Evolutionary conservation across 1,140 invertebrate species (phyloP).

Genomic region (Papilio polytes): DNA sequence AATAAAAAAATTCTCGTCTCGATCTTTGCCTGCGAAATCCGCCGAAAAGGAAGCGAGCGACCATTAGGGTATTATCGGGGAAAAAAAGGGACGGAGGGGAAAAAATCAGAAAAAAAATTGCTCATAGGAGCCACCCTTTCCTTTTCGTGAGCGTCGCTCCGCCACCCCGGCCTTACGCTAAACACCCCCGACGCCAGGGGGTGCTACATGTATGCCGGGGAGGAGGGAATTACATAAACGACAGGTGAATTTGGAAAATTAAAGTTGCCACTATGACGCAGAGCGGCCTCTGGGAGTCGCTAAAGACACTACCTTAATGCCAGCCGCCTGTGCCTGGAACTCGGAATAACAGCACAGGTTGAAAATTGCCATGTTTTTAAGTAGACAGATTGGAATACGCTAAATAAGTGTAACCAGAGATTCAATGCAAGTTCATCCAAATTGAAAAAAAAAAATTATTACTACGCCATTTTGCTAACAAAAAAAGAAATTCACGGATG

Average conservation of each 20-base stretch:
- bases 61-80: slow-evolving; percentile 83
- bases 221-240: slow-evolving; percentile 77
- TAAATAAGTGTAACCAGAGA: background rate
- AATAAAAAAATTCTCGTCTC: slow-evolving; percentile 79
- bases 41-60: slow-evolving; percentile 81
- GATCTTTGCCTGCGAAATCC: slow-evolving; percentile 77
- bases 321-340: background rate
- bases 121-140: slow-evolving; percentile 76
- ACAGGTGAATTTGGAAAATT: slow-evolving; percentile 82
- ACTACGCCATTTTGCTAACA: background rate
- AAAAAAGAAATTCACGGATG: background rate
- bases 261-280: slow-evolving; percentile 67
- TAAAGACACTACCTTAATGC: slow-evolving; percentile 28
- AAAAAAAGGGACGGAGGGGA: slow-evolving; percentile 74
- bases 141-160: slow-evolving; percentile 79
- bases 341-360: background rate
- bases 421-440: background rate
- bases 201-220: slow-evolving; percentile 73
- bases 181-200: slow-evolving; percentile 66
- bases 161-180: slow-evolving; percentile 71
- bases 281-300: slow-evolving; percentile 39
- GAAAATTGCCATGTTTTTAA: slow-evolving; percentile 45
- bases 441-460: too few species aligned
- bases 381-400: slow-evolving; percentile 28
- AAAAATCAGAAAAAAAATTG: slow-evolving; percentile 80